Evolutionary conservation across 2,797 vertebrate species (phyloP).

Genomic region (Pseudochromis fuscus): DNA sequence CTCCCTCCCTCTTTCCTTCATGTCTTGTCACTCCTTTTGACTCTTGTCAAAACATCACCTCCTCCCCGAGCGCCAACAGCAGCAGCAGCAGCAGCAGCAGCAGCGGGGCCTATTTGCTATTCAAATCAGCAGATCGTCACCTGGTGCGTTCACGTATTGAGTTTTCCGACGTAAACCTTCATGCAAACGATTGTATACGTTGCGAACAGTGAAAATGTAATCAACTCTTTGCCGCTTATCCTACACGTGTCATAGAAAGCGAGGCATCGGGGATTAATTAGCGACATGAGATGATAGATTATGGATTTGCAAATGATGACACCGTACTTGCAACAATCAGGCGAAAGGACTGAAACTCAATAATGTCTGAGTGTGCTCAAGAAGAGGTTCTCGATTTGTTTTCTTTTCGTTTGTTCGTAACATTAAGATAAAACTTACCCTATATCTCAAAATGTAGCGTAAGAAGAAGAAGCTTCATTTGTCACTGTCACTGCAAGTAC

Average conservation of each 20-base stretch:
- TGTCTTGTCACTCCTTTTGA: slow-evolving; percentile 54
- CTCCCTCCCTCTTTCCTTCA: slow-evolving; percentile 24
- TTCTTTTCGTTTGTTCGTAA: no score
- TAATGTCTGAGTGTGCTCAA: no score
- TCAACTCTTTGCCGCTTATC: neutral
- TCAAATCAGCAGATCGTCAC: slow-evolving; percentile 66
- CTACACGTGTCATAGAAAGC: no score
- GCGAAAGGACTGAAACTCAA: no score
- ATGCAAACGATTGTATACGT: slow-evolving; percentile 50
- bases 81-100: slow-evolving; percentile 42
- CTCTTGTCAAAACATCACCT: slow-evolving; percentile 63
- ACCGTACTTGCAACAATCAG: no score
- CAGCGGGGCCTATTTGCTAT: slow-evolving; percentile 64
- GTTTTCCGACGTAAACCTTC: slow-evolving; percentile 24
- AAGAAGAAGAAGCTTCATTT: no score
- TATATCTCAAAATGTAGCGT: no score
- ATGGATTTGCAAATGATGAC: neutral
- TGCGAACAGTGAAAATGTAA: neutral
- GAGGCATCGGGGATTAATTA: no score
- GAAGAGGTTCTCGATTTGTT: no score
- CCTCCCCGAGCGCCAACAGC: slow-evolving; percentile 26
- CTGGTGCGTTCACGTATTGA: slow-evolving; percentile 18
- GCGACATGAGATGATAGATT: neutral
- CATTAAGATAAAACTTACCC: no score
- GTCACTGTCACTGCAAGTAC: no score